Base-by-base conservation (phyloP, 2,113 vertebrate species). In the human region DNA sequence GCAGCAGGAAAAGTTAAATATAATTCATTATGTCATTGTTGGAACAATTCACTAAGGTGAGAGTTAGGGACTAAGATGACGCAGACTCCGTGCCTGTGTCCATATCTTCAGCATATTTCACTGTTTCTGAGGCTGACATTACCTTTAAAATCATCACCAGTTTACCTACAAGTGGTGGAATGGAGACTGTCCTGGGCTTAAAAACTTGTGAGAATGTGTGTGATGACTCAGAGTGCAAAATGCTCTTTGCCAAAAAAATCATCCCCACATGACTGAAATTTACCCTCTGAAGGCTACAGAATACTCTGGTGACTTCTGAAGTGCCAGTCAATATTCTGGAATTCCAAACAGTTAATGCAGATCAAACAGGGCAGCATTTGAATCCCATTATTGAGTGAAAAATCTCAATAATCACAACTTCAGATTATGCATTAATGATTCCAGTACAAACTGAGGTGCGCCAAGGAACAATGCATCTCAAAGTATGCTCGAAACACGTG, bases 51-150 rank as follows among this genome's bases (percentile, higher is more conserved):
- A 3, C 32, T 16, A 13, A 64, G 23, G 6, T 9, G 10, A 27
- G 43, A 38, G 5, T 8, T 3, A 3, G 38, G 35, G 12, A 61
- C 32, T n/a, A 12, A 18, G 25, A 20, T 1, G 55, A 13, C 3
- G 6, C 7, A 57, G n/a, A 40, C 18, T 11, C 14, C 38, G 0
- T 1, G 10, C 11, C 40, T 64, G 7, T 4, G 32, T 81, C 2
- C 22, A 18, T 45, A 11, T 17, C 66, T 72, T 45, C 20, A 10
- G 38, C 2, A 38, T 30, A 12, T 25, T 35, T 13, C 14, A n/a
- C 43, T 57, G n/a, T 25, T 55, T 61, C 20, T 3, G 9, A 83
- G 48, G 17, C 25, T 14, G 43, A 38, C 7, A 7, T 82, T 35
- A 45, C 38, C 59, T 81, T 20, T 25, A 6, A 79, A 82, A 76